Evolutionary conservation across 2,888 invertebrate species (phyloP).

Genomic region (Leptura quadrifasciata): DNA sequence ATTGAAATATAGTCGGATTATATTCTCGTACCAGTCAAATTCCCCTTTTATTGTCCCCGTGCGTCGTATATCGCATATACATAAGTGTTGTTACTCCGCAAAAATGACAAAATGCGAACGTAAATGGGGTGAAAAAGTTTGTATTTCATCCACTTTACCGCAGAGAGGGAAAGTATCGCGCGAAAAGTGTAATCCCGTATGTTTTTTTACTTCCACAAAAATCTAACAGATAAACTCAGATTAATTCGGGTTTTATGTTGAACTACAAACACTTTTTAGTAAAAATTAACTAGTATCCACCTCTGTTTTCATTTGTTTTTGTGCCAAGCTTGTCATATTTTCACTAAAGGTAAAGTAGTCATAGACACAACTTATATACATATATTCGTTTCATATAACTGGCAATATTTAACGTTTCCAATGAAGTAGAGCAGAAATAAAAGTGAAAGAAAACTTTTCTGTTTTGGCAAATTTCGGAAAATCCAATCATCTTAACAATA

Average conservation of each 20-base stretch:
- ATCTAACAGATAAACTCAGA: conserved; percentile 29
- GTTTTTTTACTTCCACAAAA: conserved; percentile 43
- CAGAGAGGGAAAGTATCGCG: conserved; percentile 46
- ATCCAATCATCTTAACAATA: too few relatives aligned
- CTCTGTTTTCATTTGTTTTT: too few relatives aligned
- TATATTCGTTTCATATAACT: too few relatives aligned
- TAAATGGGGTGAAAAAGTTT: conserved; percentile 69
- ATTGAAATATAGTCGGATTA: conserved; percentile 64
- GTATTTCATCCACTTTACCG: conserved; percentile 55
- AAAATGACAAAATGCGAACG: conserved; percentile 70
- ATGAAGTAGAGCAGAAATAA: too few relatives aligned
- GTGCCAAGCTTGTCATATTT: too few relatives aligned
- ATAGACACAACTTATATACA: too few relatives aligned
- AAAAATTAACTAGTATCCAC: too few relatives aligned
- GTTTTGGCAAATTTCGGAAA: too few relatives aligned
- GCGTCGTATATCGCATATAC: conserved; percentile 63
- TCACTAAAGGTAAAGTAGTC: too few relatives aligned
- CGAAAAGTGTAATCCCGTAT: conserved; percentile 50
- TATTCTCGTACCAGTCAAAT: conserved; percentile 62
- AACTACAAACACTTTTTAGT: not conserved
- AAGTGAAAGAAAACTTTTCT: too few relatives aligned
- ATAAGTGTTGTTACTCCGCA: conserved; percentile 69
- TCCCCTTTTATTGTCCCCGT: conserved; percentile 69
- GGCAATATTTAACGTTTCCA: too few relatives aligned
- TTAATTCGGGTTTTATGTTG: conserved; percentile 39